These are phyloP conservation scores for Poeciliopsis occidentalis DNA, from an alignment of 2,113 vertebrate genomes.

Conservation along the genomic window DNA sequence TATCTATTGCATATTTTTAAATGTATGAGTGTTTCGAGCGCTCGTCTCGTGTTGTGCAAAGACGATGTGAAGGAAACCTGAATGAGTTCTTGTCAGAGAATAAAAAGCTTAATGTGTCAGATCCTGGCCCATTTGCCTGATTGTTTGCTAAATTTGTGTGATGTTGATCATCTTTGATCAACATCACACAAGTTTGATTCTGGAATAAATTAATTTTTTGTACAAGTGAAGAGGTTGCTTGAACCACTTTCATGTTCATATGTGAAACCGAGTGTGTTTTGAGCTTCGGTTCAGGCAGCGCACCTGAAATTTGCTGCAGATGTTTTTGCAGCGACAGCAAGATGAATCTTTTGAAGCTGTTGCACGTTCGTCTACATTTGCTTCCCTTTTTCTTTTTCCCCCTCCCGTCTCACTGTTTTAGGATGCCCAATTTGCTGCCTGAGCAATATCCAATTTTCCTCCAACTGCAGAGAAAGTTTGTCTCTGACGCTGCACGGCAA, in stretches of 20 bases:
- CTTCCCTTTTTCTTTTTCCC: no score
- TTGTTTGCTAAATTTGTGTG: background rate
- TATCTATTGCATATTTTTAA: background rate
- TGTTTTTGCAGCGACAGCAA: no score
- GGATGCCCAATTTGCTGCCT: no score
- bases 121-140: background rate
- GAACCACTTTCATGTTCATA: background rate
- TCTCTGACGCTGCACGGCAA: no score
- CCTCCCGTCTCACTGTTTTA: background rate
- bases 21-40: no score
- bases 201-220: background rate
- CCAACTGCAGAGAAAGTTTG: no score
- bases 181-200: background rate
- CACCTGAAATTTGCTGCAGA: no score
- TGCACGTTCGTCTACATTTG: no score
- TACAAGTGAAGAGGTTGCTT: background rate
- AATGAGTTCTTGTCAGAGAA: background rate
- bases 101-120: background rate
- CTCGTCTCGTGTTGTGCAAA: background rate
- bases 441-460: no score
- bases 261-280: background rate
- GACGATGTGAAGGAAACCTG: background rate
- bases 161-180: no score
- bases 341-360: no score
- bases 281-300: no score